Evolutionary conservation across 1,140 invertebrate species (phyloP).

Genomic region (Brachionus koreanus): DNA sequence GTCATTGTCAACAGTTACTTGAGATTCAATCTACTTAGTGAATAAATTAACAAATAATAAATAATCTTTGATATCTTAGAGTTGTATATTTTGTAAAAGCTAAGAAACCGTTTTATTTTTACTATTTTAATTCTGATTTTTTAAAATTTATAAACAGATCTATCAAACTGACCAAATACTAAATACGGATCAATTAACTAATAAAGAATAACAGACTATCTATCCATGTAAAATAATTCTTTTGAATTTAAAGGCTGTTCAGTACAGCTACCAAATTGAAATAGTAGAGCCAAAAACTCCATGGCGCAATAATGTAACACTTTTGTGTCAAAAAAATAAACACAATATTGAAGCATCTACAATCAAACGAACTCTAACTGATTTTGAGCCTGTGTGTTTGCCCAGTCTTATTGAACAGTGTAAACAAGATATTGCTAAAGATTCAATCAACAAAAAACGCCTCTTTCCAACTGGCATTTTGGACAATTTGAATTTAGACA

Average conservation of each 20-base stretch:
- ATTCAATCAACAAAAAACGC: background rate
- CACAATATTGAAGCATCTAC: background rate
- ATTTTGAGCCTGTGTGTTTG: background rate
- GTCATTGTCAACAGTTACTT: no score
- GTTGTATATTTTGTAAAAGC: no score
- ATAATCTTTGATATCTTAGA: no score
- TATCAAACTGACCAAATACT: no score
- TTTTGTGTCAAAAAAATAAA: background rate
- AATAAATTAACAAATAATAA: no score
- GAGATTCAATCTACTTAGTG: no score
- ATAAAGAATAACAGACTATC: background rate
- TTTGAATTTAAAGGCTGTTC: background rate
- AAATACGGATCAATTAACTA: background rate
- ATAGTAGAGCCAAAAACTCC: slow-evolving; percentile 36
- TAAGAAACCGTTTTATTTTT: no score
- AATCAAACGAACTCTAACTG: background rate
- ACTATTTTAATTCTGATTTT: no score
- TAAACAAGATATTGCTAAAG: background rate
- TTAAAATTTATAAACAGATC: no score
- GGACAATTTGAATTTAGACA: slow-evolving; percentile 5
- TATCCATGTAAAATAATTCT: background rate
- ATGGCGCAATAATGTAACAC: background rate
- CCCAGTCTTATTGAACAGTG: background rate
- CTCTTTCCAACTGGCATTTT: background rate
- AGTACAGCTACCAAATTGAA: slow-evolving; percentile 20